Percentiles rank a stretch among this genome's conserved stretches.
Conservation (phyloP, 2,888 invertebrate species). For the Mythimna lalbum region DNA sequence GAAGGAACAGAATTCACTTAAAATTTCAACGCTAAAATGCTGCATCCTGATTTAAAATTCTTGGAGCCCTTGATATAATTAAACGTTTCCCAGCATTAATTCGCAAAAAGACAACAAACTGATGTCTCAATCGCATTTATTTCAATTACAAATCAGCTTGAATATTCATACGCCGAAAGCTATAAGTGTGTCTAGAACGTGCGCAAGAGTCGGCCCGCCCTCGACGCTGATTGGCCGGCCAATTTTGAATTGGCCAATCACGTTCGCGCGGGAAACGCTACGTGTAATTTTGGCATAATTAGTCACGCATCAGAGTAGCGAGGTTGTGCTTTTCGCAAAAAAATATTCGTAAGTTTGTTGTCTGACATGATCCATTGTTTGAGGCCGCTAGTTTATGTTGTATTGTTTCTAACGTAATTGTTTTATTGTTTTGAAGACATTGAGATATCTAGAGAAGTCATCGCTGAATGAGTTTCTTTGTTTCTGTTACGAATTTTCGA, state of each 20-base stretch:
- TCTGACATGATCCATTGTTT: conserved; percentile 65
- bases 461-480: conserved; percentile 15
- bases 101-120: conserved; percentile 55
- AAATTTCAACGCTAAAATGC: conserved; percentile 33
- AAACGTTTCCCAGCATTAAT: conserved; percentile 58
- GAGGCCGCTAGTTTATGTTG: conserved; percentile 39
- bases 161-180: conserved; percentile 82
- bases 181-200: conserved; percentile 75
- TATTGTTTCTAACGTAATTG: conserved; percentile 56
- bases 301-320: conserved; percentile 84
- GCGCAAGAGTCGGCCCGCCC: conserved; percentile 88
- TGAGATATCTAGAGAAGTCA: conserved; percentile 47
- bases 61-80: conserved; percentile 39
- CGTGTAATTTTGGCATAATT: conserved; percentile 90
- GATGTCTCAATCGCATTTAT: conserved; percentile 65
- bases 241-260: conserved; percentile 84
- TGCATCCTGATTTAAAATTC: conserved; percentile 40
- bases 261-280: conserved; percentile 73
- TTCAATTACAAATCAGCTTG: conserved; percentile 72
- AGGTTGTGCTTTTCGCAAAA: conserved; percentile 68
- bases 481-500: conserved; percentile 2
- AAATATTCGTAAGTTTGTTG: conserved; percentile 51
- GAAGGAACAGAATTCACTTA: conserved; percentile 7
- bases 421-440: conserved; percentile 53
- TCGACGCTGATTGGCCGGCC: conserved; percentile 82